Conservation (phyloP, 1,140 invertebrate genomes). For the Macrosteles quadrilineatus region DNA sequence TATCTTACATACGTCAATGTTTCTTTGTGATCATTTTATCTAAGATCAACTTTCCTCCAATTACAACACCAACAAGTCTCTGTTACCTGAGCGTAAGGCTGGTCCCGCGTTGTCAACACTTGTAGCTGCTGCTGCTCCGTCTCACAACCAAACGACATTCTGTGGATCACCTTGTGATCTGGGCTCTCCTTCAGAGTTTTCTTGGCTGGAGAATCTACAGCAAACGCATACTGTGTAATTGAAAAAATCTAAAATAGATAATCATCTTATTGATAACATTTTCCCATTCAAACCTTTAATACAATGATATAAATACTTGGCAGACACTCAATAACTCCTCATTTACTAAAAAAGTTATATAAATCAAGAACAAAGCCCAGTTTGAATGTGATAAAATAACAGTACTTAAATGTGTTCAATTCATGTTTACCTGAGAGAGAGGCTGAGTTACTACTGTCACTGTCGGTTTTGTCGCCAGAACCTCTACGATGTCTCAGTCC, state of each 20-base stretch:
- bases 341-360: too few species aligned
- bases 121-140: conserved; percentile 37
- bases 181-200: conserved; percentile 39
- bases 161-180: conserved; percentile 37
- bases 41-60: too few species aligned
- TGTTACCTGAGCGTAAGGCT: conserved; percentile 43
- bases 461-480: conserved; percentile 43
- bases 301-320: too few species aligned
- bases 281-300: too few species aligned
- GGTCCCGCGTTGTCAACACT: conserved; percentile 41
- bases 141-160: conserved; percentile 36
- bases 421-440: conserved; percentile 38
- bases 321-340: too few species aligned
- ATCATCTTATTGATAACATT: neutral
- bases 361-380: too few species aligned
- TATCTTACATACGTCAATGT: too few species aligned
- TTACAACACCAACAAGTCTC: too few species aligned
- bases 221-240: neutral
- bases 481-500: conserved; percentile 38
- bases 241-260: neutral
- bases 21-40: too few species aligned
- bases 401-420: too few species aligned
- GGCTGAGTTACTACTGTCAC: conserved; percentile 45
- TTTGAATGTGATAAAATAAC: too few species aligned
- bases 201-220: conserved; percentile 44